phyloP scores from a whole-genome alignment of 2,888 invertebrate genomes.

The Boloria euphrosyne region DNA sequence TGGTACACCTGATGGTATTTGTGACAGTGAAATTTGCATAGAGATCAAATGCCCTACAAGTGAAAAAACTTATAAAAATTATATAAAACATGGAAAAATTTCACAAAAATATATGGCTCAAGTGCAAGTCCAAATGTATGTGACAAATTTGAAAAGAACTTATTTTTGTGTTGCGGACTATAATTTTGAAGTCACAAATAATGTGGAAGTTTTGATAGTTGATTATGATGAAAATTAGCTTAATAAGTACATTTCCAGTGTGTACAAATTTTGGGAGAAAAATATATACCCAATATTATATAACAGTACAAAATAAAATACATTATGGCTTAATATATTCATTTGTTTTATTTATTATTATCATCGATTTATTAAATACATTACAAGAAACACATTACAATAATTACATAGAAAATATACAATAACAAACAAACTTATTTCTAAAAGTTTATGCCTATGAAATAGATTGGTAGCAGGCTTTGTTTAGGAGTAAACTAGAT shows the following conservation, averaged over 20 bases:
- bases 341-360: conserved; percentile 3
- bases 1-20: conserved; percentile 36
- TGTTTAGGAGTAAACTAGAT: background rate
- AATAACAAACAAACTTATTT: background rate
- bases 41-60: conserved; percentile 38
- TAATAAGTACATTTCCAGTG: background rate
- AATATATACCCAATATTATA: background rate
- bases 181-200: conserved; percentile 12
- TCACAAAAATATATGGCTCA: conserved; percentile 33
- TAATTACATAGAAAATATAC: background rate
- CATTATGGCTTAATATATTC: background rate
- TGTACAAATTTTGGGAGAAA: background rate
- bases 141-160: conserved; percentile 5
- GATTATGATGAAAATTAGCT: conserved; percentile 3
- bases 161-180: conserved; percentile 25
- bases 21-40: conserved; percentile 32
- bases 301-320: conserved; percentile 22
- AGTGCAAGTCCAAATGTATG: conserved; percentile 34
- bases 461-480: conserved; percentile 4
- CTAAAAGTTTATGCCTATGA: background rate
- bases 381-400: background rate
- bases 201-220: background rate
- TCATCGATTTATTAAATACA: background rate
- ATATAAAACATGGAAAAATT: conserved; percentile 35
- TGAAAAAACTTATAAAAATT: conserved; percentile 33